Percentiles rank a stretch among this genome's conserved stretches.
phyloP scores from a whole-genome alignment of 2,113 vertebrate genomes.

The Mobula hypostoma region DNA sequence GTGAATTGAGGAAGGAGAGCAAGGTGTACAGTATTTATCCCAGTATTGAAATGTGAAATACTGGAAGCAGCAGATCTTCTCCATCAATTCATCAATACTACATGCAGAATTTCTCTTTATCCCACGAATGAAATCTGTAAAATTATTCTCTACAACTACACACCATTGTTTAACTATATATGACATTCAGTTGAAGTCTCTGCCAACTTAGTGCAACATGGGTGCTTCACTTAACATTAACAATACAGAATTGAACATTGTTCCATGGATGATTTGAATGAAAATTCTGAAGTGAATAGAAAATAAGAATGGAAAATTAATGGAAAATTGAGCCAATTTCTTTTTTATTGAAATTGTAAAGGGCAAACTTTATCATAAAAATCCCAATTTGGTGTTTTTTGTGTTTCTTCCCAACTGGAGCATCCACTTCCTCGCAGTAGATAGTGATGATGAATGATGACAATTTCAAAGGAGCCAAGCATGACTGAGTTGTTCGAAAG shows the following conservation, averaged over 20 bases:
- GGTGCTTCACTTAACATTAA: background rate
- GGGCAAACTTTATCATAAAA: background rate
- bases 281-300: background rate
- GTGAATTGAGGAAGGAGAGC: background rate
- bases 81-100: background rate
- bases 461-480: constrained; percentile 29
- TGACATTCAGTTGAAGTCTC: background rate
- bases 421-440: background rate
- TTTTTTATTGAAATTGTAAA: background rate
- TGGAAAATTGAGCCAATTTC: background rate
- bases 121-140: background rate
- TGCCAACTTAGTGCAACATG: background rate
- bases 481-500: constrained; percentile 12
- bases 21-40: background rate
- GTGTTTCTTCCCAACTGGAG: background rate
- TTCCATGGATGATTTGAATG: background rate
- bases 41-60: background rate
- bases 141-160: background rate
- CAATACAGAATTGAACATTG: background rate
- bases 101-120: background rate
- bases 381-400: background rate
- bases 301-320: too few species aligned
- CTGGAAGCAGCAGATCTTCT: background rate
- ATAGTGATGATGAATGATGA: background rate
- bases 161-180: background rate